Percentiles rank a stretch among this genome's conserved stretches.
phyloP scores from a whole-genome alignment of 1,140 invertebrate species.

The Linepithema humile region DNA sequence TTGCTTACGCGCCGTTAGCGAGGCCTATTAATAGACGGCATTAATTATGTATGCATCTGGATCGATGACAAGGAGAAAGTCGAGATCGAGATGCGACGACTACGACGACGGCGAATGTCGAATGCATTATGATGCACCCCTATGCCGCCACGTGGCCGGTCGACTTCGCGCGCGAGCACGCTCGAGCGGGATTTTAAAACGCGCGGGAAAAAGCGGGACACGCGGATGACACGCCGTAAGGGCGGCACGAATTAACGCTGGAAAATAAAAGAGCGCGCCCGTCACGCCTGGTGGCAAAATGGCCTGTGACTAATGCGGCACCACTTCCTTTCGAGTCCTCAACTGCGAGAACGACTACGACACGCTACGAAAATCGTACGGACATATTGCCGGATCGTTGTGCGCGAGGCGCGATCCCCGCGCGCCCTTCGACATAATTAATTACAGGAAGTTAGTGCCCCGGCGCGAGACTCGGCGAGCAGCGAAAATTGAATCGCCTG shows the following conservation, averaged over 20 bases:
- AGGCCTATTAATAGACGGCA: slow-evolving; percentile 63
- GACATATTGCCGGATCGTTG: slow-evolving; percentile 78
- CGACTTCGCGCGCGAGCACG: slow-evolving; percentile 26
- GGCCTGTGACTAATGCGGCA: slow-evolving; percentile 83
- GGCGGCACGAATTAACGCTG: slow-evolving; percentile 80
- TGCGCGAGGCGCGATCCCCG: not conserved
- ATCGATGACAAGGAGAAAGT: slow-evolving; percentile 24
- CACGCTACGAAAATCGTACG: slow-evolving; percentile 78
- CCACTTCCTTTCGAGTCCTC: slow-evolving; percentile 64
- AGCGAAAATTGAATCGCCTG: slow-evolving; percentile 57
- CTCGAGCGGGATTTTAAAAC: slow-evolving; percentile 79
- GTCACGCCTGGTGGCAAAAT: slow-evolving; percentile 84
- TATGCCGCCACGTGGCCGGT: slow-evolving; percentile 80
- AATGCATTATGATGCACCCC: slow-evolving; percentile 79
- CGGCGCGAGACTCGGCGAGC: slow-evolving; percentile 41
- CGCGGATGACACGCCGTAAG: slow-evolving; percentile 48
- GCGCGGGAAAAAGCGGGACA: slow-evolving; percentile 71
- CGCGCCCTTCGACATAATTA: slow-evolving; percentile 72
- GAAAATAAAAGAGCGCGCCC: slow-evolving; percentile 78
- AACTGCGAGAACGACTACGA: slow-evolving; percentile 22
- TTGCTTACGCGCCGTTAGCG: slow-evolving; percentile 60
- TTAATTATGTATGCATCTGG: slow-evolving; percentile 69
- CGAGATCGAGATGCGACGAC: slow-evolving; percentile 4
- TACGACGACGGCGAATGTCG: slow-evolving; percentile 57
- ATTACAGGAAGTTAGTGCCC: slow-evolving; percentile 73